phyloP scores from a whole-genome alignment of 2,888 invertebrate species.

The Acanthosepion lycidas region DNA sequence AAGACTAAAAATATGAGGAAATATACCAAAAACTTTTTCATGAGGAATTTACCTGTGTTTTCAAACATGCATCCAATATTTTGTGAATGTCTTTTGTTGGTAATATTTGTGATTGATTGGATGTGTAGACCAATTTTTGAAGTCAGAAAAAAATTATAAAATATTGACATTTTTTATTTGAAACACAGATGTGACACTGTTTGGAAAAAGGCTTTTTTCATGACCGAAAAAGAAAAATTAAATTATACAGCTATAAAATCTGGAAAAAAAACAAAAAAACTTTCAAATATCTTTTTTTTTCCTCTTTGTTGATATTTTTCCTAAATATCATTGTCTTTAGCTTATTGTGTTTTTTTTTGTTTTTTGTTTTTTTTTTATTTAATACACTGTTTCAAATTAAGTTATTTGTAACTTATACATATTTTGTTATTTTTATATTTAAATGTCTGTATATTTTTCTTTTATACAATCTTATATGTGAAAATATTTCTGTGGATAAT shows the following conservation, averaged over 20 bases:
- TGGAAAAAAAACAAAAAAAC: neutral
- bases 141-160: neutral
- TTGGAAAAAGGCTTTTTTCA: neutral
- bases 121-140: neutral
- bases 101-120: neutral
- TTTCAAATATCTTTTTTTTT: neutral
- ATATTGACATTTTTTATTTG: neutral
- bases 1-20: neutral
- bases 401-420: neutral
- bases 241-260: neutral
- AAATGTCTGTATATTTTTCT: neutral
- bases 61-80: too few species aligned
- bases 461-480: neutral
- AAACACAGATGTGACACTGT: neutral
- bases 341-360: neutral
- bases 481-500: neutral
- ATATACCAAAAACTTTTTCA: too few species aligned
- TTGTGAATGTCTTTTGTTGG: neutral
- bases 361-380: neutral
- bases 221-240: neutral
- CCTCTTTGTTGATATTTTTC: neutral
- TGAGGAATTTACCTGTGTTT: too few species aligned
- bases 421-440: slow-evolving; percentile 22
- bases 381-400: too few species aligned
- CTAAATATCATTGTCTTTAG: neutral